A percentile compares a stretch with the other conserved stretches of the same genome.
Evolutionary conservation across 2,797 vertebrate genomes (phyloP).

Genomic region (Peromyscus melanophrys): DNA sequence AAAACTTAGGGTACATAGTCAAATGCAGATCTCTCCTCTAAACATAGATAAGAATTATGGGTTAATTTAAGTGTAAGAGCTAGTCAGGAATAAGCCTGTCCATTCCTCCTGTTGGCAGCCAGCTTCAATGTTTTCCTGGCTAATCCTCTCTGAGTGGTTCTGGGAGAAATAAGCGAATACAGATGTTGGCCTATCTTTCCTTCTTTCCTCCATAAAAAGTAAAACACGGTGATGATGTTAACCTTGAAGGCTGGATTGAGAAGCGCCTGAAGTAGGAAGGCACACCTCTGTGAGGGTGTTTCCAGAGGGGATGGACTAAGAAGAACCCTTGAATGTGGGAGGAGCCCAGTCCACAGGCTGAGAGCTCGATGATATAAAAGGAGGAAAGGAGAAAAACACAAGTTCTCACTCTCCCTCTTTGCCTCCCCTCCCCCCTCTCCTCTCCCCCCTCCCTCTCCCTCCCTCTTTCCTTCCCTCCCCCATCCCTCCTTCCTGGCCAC

Average conservation of each 20-base stretch:
- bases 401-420: too few species aligned
- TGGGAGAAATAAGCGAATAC: conserved; percentile 22
- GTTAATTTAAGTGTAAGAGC: too few species aligned
- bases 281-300: not conserved
- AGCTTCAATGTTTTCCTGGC: not conserved
- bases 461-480: too few species aligned
- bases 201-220: not conserved
- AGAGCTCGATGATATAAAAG: not conserved
- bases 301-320: not conserved
- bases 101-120: not conserved
- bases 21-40: not conserved
- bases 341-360: not conserved
- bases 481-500: not conserved
- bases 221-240: not conserved
- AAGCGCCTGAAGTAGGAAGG: not conserved
- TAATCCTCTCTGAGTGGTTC: not conserved
- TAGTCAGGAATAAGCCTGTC: too few species aligned
- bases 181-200: not conserved
- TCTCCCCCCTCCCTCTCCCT: too few species aligned
- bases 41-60: too few species aligned
- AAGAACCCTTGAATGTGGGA: not conserved
- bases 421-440: not conserved
- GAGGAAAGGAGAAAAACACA: not conserved
- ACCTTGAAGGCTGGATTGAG: not conserved
- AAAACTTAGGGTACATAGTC: not conserved